Evolutionary conservation across 2,888 invertebrate species (phyloP).

Genomic region (Oscheius onirici): DNA sequence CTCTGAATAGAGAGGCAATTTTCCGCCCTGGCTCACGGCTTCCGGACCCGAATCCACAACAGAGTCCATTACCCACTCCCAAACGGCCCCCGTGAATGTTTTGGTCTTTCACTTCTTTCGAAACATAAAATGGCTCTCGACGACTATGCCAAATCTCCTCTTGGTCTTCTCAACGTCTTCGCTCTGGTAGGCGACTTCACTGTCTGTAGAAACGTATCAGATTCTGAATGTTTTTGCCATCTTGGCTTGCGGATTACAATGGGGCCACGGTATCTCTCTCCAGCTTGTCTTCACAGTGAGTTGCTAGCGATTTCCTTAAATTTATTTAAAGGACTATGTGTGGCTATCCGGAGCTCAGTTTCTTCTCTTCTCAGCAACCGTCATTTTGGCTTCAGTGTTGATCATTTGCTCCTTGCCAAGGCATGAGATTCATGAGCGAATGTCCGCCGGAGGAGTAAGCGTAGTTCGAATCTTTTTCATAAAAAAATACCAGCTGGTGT

Average conservation of each 20-base stretch:
- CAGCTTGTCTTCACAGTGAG: constrained; percentile 20
- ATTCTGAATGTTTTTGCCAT: constrained; percentile 2
- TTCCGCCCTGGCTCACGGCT: constrained; percentile 13
- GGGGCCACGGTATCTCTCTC: constrained; percentile 18
- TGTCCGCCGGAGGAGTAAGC: constrained; percentile 12
- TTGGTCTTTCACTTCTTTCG: not conserved
- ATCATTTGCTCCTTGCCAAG: constrained; percentile 15
- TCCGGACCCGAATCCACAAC: constrained; percentile 18
- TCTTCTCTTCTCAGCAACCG: constrained; percentile 7
- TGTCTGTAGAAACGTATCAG: not conserved
- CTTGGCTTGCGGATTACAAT: constrained; percentile 14
- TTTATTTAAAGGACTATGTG: constrained; percentile 15
- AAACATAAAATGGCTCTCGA: constrained; percentile 9
- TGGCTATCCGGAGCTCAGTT: constrained; percentile 24
- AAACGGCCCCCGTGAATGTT: constrained; percentile 19
- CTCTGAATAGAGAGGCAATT: not conserved
- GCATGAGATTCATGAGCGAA: not conserved
- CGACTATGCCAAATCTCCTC: constrained; percentile 7
- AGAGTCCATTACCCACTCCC: constrained; percentile 11
- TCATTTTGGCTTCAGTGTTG: not conserved
- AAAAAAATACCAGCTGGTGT: constrained; percentile 3
- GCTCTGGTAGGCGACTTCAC: not conserved
- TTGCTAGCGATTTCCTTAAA: no score
- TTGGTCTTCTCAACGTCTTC: constrained; percentile 19
- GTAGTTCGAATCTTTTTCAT: not conserved